Evolutionary conservation across 2,888 invertebrate genomes (phyloP), one percentile per base, ranked within the genome.

Genomic region (Morpho achilles): DNA sequence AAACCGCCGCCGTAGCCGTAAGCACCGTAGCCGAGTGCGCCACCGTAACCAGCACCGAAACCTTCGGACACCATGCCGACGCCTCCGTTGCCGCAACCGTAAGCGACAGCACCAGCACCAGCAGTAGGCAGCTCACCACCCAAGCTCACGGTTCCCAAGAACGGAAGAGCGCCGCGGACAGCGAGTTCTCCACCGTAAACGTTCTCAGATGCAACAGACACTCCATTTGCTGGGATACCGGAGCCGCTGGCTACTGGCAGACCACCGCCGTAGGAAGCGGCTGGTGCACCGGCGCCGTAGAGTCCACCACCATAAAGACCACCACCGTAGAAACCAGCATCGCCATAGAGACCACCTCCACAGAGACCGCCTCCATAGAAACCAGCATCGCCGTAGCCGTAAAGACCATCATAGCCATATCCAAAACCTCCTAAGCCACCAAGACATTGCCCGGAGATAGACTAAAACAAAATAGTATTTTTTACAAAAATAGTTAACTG

Each of bases 191-290:
- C 79, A 43, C 69, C 73, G 45, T 75, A 72, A 1, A 59, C 69
- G 60, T 76, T 75, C 55, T 76, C 74, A 22, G 76, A 76, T 7
- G 69, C 57, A n/a, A 79, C 69, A 8, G 73, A 62, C n/a, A 79
- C 63, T 9, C 78, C 78, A 42, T 59, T 66, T 5, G 72, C 69
- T 5, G 67, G 60, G 16, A 69, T 60, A 2, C 68, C 72, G 51
- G 65, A 75, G n/a, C 67, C 64, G 52, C 71, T 72, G 53, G 71
- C 53, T 2, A 69, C 63, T 7, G 67, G 57, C 7, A 74, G 61
- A 7, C 60, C 61, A 7, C 68, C 67, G 1, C 69, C 69, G 50
- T 60, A 58, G 22, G 65, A 69, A 39, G 63, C 52, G 23, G 59
- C 56, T 47, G 50, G 39, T 10, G 41, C 23, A 8, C 39, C 43